Base-by-base conservation (phyloP, 2,888 invertebrate genomes). In the Mechanitis mazaeus region DNA sequence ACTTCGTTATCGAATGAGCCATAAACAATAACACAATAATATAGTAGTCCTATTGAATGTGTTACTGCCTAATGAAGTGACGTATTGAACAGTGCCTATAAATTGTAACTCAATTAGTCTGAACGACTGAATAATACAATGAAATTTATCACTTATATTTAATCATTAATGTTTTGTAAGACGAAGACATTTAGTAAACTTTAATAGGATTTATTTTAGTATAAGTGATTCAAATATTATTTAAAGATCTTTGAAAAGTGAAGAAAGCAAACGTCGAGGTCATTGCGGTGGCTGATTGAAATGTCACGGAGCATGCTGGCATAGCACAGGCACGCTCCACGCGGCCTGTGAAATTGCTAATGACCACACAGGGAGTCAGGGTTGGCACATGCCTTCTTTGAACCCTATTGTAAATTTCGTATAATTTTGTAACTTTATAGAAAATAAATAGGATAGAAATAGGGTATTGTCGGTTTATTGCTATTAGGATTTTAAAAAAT, bases 341-440 rank as follows among this genome's bases (percentile, higher is more conserved):
- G 60, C 59, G 58, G 46, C 56, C 70, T 68, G 72, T 74, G 70
- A 74, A 77, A 72, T 72, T 68, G 67, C 58, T 65, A 68, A 68
- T 69, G 69, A 64, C 61, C 60, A 45, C 60, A 42, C 56, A 50
- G 50, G 53, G 9, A 63, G 20, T 33, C 61, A 61, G 61, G 61
- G 58, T 55, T 45, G 56, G 1, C 50, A 28, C 55, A 50, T 59
- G 54, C 12, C 35, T 33, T 42, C 2, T 12, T 9, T 5, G 31
- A 38, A 50, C 1, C 31, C 38, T 0, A 9, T 4, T 11, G 47
- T n/a, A 38, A 35, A 55, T 55, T 3, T 47, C 35, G 11, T 20
- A 33, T 28, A 20, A 35, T 46, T 9, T 42, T 9, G 3, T 42
- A 11, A 20, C 20, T 42, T 9, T 7, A 9, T 42, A 9, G 9